Conservation (phyloP, 2,888 invertebrate genomes). For the Holacanthella duospinosa region DNA sequence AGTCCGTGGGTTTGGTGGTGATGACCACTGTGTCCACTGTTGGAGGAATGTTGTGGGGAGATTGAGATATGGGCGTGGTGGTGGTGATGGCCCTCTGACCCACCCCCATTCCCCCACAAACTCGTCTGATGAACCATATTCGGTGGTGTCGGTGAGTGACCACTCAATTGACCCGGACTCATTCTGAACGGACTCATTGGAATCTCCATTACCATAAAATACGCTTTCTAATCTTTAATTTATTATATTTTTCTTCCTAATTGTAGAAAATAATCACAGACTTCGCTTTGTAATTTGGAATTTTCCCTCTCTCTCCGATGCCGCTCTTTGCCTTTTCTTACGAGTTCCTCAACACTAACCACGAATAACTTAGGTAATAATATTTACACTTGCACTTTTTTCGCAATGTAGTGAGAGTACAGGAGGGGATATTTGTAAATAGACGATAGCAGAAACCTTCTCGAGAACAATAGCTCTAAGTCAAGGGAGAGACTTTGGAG, state of each 20-base stretch:
- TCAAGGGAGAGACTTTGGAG: too few relatives aligned
- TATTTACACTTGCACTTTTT: too few relatives aligned
- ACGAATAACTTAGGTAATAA: too few relatives aligned
- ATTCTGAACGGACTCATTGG: slow-evolving; percentile 70
- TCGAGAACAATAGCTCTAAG: too few relatives aligned
- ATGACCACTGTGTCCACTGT: slow-evolving; percentile 15
- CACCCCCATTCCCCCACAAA: slow-evolving; percentile 19
- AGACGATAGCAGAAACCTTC: too few relatives aligned
- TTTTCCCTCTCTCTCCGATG: too few relatives aligned
- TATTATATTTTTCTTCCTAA: too few relatives aligned
- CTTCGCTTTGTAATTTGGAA: too few relatives aligned
- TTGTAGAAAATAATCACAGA: not conserved
- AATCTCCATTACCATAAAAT: not conserved
- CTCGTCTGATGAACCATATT: slow-evolving; percentile 36
- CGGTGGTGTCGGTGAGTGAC: slow-evolving; percentile 42
- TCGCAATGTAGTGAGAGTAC: too few relatives aligned
- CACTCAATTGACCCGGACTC: slow-evolving; percentile 44
- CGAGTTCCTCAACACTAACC: too few relatives aligned
- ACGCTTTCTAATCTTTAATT: not conserved
- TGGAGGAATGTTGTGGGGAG: slow-evolving; percentile 15
- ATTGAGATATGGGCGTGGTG: slow-evolving; percentile 22
- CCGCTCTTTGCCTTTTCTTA: too few relatives aligned
- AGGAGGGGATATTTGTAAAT: too few relatives aligned
- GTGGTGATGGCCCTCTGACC: slow-evolving; percentile 18
- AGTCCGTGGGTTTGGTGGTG: slow-evolving; percentile 31